Base-by-base conservation (phyloP, 2,888 invertebrate genomes). In the Venusia cambrica region DNA sequence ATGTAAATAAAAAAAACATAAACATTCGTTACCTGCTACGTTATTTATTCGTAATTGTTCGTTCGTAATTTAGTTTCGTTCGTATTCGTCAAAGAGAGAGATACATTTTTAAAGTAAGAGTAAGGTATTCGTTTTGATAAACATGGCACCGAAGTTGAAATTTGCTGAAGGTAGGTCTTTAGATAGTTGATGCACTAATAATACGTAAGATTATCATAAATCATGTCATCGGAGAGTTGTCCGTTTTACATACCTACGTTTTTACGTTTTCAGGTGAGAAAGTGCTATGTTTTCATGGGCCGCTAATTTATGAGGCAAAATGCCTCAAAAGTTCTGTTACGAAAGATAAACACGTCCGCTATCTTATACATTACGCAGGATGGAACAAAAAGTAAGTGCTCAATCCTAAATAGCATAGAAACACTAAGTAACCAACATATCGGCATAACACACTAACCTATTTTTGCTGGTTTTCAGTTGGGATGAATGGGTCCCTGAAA, bases 261-360 rank as follows among this genome's bases (percentile, higher is more conserved):
- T 28, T 35, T 29, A 31, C 27, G 38, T 35, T 87, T 89, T 41
- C 69, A 95, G 95, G 95, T 39, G 95, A 95, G 76, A 94, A 94
- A 70, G 97, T 98, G 4, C 80, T 98, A 12, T 98, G 98, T 77
- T 98, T 97, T 70, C 98, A 98, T 77, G 98, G 98, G 0, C 97
- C 97, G 2, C 88, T 98, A 12, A 94, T 98, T 52, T 98, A 98
- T 73, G 98, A 98, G 88, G 98, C 97, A 16, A 98, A 98, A 91
- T 97, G 97, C 67, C 89, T 98, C 11, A 96, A 96, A 80, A 91
- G 92, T 48, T 91, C 92, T 31, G 88, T 94, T 47, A 91, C 92
- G 1, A 96, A 95, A 73, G 96, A 97, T 54, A 96, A 96, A 74
- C 92, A 93, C 74, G 90, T 95, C 3, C 92, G 95, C 65, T 98